Base-by-base conservation (phyloP, 2,113 vertebrate species). In the Hiodon alosoides region DNA sequence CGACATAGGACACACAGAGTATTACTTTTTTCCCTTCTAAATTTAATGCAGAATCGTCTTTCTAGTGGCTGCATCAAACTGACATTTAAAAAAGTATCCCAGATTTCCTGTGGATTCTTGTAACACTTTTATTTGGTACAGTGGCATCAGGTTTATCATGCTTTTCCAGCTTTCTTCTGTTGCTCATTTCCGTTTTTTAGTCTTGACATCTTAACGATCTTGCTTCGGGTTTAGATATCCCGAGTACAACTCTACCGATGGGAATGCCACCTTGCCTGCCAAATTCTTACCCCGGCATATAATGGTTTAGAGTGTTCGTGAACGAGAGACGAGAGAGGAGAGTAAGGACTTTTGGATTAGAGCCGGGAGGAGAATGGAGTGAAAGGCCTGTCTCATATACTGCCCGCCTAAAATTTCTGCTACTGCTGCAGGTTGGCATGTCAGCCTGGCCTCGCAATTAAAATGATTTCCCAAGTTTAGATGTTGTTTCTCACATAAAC, bases 1-100 rank as follows among this genome's bases (percentile, higher is more conserved):
- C 11, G 7, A 13, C 59, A 60, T 3, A 60, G n/a, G 13, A 60
- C 4, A 14, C 13, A 60, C 59, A 60, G 4, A 13, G 9, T 60
- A 10, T 48, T 5, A 65, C 13, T 7, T 66, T 48, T 16, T 61
- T 62, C 11, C 4, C 31, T 16, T 73, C 16, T 62, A 6, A 50
- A 48, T 65, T 46, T 68, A 76, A 69, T 31, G 10, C 6, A 9
- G 46, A 59, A 50, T 1, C 11, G 10, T n/a, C n/a, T 73, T 73
- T 54, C 17, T 52, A 59, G 13, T 85, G 84, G 84, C 88, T 91
- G 90, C 91, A 92, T 86, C 90, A 89, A 82, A 87, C 88, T 90
- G 91, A 83, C 87, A 90, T 76, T 64, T 76, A 81, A 76, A 78
- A 79, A 81, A 86, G 88, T 89, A 87, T 87, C 84, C 4, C 68